Evolutionary conservation across 1,140 invertebrate genomes (phyloP), one percentile per base, ranked within the genome.

Genomic region (Luehdorfia chinensis): DNA sequence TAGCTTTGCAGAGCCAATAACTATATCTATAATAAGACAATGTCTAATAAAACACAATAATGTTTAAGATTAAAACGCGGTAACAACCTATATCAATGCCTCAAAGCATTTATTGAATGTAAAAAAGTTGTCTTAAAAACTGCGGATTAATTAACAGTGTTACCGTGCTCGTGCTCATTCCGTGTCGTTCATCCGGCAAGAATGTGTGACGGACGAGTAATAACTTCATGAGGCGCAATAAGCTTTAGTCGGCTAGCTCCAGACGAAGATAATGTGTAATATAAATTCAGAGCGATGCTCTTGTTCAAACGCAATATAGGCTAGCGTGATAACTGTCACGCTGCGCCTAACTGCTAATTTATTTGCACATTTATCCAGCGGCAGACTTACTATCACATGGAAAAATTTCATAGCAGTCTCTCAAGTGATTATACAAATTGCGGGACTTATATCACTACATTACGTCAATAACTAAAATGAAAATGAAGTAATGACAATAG

Each of bases 241-340:
- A 58, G 54, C 47, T 37, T 54, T 23, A 52, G 23, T 36, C 47
- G 23, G 43, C 50, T 59, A 43, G 56, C 57, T 62, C 36, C 55
- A 54, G 39, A 59, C 52, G 45, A 61, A 70, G 63, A 65, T 71
- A 73, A 67, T 71, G 51, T 61, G 63, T 61, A 66, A 71, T 71
- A 71, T 68, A 73, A 71, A 73, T 73, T 68, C 73, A 71, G 56
- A 64, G 57, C 57, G 60, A 52, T 57, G 57, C 56, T 64, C 51
- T 68, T 66, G 48, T 56, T 61, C 56, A 47, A 59, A 63, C 53
- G 55, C 52, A 59, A 64, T 68, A 61, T 60, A 66, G 46, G 56
- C 49, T 52, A 55, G 55, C 46, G 49, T 55, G 55, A 60, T 55
- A 63, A 41, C 52, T 55, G 46, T 66, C 64, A 50, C 51, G 47